These are phyloP conservation scores for Tokudaia muenninki DNA, from an alignment of 2,797 vertebrate genomes.

Conservation along the genomic window DNA sequence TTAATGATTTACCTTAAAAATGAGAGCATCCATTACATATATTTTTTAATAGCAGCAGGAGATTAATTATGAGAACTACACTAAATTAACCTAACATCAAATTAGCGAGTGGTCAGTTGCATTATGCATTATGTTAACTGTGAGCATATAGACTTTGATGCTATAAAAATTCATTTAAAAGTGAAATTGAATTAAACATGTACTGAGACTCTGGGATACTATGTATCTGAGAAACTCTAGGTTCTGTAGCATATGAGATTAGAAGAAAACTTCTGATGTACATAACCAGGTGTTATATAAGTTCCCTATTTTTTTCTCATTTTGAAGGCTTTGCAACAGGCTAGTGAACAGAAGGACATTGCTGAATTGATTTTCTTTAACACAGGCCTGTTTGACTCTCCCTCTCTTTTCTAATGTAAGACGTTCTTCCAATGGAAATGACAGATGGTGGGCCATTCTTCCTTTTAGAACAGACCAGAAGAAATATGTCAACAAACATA, in stretches of 20 bases:
- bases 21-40: neutral
- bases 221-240: constrained; percentile 36
- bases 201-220: neutral
- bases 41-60: neutral
- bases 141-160: neutral
- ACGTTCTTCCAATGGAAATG: neutral
- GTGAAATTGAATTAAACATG: constrained; percentile 40
- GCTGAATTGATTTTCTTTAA: neutral
- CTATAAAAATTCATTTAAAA: constrained; percentile 18
- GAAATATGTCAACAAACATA: neutral
- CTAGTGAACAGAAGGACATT: neutral
- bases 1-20: constrained; percentile 37
- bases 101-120: neutral
- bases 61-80: constrained; percentile 28
- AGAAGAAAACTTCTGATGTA: neutral
- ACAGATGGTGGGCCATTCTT: neutral
- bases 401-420: neutral
- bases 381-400: neutral
- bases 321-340: neutral
- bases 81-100: constrained; percentile 42
- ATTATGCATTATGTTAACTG: neutral
- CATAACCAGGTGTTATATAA: neutral
- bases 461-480: neutral
- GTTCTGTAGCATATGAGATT: constrained; percentile 2
- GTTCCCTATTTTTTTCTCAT: neutral